Base-by-base conservation (phyloP, 2,113 vertebrate genomes). In the Arizona elegans region DNA sequence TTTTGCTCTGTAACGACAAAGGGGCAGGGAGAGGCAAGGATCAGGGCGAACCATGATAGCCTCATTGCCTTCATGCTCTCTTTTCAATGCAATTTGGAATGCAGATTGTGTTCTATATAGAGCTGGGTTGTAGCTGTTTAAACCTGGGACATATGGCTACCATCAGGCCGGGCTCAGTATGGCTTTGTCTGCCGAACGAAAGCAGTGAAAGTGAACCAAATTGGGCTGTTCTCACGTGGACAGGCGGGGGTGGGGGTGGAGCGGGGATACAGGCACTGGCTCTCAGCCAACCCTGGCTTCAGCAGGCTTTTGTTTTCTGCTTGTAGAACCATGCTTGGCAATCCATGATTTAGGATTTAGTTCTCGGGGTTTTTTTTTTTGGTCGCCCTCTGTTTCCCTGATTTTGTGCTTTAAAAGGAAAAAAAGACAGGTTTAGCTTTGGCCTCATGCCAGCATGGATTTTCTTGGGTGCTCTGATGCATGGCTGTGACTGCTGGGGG, bases 311-410 rank as follows among this genome's bases (percentile, higher is more conserved):
- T 95, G 96, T 96, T 97, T 94, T 96, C 96, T 96, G 94, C 94
- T 94, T 95, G 94, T 94, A 97, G 95, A 24, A 93, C 95, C 93
- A 0, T 97, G 96, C 96, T 95, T 95, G 93, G 95, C 96, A 97
- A 97, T 97, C 96, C 95, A 95, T 96, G 97, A 96, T 96, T 97
- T 97, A 95, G 96, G 96, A 97, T 96, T 97, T 96, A 96, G 95
- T 95, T 96, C 96, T 95, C 95, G 47, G 86, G 43, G 29, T 9
- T 29, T 54, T 54, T 12, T 33, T 54, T 54, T 7, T 15, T 10
- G 6, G 9, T 75, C 10, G 75, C n/a, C 65, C 47, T 38, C 15
- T 52, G 85, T 24, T 92, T 54, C 65, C n/a, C 23, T 19, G 38
- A 47, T 81, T 54, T 86, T 26, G 0, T 26, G 0, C 7, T 85